Percentiles rank a stretch among this genome's conserved stretches.
Conservation (phyloP, 2,113 vertebrate genomes). For the Tragelaphus strepsiceros region DNA sequence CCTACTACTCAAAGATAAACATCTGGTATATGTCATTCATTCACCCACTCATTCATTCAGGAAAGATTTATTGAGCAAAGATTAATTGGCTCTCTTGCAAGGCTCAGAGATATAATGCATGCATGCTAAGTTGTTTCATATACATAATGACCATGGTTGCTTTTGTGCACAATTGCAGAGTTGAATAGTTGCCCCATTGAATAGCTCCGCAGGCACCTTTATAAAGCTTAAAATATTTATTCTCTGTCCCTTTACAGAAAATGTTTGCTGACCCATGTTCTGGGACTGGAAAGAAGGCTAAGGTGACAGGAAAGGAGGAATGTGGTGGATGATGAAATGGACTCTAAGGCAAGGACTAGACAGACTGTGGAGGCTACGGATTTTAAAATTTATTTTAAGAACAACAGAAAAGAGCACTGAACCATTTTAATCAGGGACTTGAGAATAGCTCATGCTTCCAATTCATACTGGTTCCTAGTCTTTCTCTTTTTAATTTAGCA, state of each 20-base stretch:
- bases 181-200: not conserved
- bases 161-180: not conserved
- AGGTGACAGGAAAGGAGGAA: not conserved
- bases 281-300: not conserved
- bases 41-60: not conserved
- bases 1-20: not conserved
- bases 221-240: slow-evolving; percentile 8
- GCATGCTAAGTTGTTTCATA: not conserved
- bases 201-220: not conserved
- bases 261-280: not conserved
- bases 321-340: not conserved
- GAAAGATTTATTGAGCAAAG: not conserved
- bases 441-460: not conserved
- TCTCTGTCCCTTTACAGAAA: not conserved
- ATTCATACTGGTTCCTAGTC: not conserved
- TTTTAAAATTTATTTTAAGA: not conserved
- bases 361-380: not conserved
- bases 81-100: not conserved
- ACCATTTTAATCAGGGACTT: not conserved
- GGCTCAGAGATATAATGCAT: not conserved
- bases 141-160: not conserved
- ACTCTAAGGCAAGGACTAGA: not conserved
- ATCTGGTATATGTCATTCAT: not conserved
- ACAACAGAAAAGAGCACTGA: not conserved
- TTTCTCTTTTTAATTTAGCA: not conserved